Base-by-base conservation (phyloP, 2,888 invertebrate genomes). In the Scaptomyza parva region DNA sequence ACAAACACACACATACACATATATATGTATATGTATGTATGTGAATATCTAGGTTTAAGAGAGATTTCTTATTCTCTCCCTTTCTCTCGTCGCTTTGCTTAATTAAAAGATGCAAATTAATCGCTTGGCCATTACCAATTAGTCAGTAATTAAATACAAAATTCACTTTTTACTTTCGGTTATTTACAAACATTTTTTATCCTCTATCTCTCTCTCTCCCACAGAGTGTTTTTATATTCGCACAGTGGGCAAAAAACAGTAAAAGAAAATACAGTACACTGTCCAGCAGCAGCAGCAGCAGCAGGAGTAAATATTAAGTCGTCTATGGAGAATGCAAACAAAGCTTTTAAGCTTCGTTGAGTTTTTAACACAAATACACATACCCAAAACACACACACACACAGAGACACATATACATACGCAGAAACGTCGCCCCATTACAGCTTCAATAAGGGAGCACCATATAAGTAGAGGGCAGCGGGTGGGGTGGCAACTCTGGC, bases 291-390 rank as follows among this genome's bases (percentile, higher is more conserved):
- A 20, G 35, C n/a, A 35, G 41, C 22, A 9, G 44, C 26, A 24
- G 24, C 22, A 61, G 58, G 58, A 48, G 59, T 74, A 78, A 82
- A 81, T 69, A 85, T 85, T 82, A 68, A 81, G 86, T 75, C 60
- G 59, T 78, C 68, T 66, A 47, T 71, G 70, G 70, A n/a, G n/a
- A n/a, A 68, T 55, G 85, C 82, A 78, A 85, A 85, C 86, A 81
- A 81, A 81, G 81, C 83, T 83, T 83, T 84, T 83, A 80, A 86
- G 83, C 86, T 84, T 74, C 86, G 83, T 67, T 76, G 83, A 86
- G 78, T 78, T 76, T 70, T n/a, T n/a, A 65, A 70, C 60, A 76
- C 73, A 72, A 61, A 70, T 45, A 70, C 48, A 63, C 40, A 26
- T n/a, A n/a, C n/a, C n/a, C n/a, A n/a, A n/a, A 40, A 65, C 45